phyloP scores from a whole-genome alignment of 2,113 vertebrate species.

The Pitta sordida region DNA sequence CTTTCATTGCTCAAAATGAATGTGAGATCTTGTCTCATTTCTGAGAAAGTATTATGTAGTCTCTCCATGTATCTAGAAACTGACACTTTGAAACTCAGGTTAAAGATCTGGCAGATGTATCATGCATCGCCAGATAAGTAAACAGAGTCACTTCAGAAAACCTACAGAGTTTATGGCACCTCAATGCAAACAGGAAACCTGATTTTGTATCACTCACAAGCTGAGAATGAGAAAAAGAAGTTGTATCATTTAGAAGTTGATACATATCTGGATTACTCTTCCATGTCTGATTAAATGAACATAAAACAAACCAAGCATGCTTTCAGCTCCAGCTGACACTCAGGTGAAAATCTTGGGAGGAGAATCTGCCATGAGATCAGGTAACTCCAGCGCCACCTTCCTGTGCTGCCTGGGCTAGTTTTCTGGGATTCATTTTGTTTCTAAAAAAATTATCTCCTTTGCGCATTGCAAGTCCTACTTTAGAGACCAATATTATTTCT shows the following conservation, averaged over 20 bases:
- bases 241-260: not conserved
- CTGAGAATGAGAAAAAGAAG: not conserved
- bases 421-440: not conserved
- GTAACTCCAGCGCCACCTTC: not conserved
- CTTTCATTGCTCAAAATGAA: not conserved
- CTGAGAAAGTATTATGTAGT: not conserved
- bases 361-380: not conserved
- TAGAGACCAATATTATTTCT: not conserved
- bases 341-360: not conserved
- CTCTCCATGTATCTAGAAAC: not conserved
- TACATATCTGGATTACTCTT: conserved; percentile 2
- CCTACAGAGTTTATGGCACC: not conserved
- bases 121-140: not conserved
- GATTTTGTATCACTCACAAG: not conserved
- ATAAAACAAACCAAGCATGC: not conserved
- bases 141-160: not conserved
- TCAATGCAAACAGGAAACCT: not conserved
- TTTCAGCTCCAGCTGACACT: not conserved
- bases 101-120: not conserved
- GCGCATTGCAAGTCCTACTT: not conserved
- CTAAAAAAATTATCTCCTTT: not conserved
- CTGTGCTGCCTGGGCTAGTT: not conserved
- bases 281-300: not conserved
- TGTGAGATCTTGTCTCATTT: not conserved
- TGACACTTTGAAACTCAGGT: not conserved